phyloP scores from a whole-genome alignment of 2,797 vertebrate species.

The Paguma larvata region DNA sequence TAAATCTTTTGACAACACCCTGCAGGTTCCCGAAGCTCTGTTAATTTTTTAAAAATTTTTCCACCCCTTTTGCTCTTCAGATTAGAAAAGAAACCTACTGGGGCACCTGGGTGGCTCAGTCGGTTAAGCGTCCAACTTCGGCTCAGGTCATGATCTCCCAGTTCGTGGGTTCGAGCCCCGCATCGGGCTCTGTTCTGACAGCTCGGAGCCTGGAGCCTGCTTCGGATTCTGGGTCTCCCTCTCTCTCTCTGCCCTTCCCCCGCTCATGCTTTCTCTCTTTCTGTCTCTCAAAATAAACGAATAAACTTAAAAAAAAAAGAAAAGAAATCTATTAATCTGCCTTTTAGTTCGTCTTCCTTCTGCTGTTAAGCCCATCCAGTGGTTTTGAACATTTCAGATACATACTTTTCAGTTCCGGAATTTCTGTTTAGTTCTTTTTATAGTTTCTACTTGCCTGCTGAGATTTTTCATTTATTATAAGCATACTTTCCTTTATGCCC shows the following conservation, averaged over 20 bases:
- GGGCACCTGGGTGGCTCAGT: too few relatives aligned
- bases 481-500: slow-evolving; percentile 16
- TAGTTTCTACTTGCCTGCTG: background rate
- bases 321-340: background rate
- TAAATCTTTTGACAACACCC: slow-evolving; percentile 9
- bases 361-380: background rate
- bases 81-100: background rate
- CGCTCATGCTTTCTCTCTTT: too few relatives aligned
- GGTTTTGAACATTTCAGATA: slow-evolving; percentile 6
- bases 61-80: background rate
- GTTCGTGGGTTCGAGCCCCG: too few relatives aligned
- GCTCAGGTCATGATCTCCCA: too few relatives aligned
- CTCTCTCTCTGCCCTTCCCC: too few relatives aligned
- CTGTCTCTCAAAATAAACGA: too few relatives aligned
- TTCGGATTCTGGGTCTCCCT: too few relatives aligned
- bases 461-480: slow-evolving; percentile 16
- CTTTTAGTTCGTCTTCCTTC: background rate
- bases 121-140: too few relatives aligned
- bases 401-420: slow-evolving; percentile 18
- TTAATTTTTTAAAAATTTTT: slow-evolving; percentile 8
- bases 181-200: too few relatives aligned
- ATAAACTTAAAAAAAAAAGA: too few relatives aligned
- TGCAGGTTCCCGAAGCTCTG: background rate
- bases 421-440: slow-evolving; percentile 40
- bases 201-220: too few relatives aligned